Conservation (phyloP, 2,888 invertebrate genomes). For the Barypeithes pellucidus region DNA sequence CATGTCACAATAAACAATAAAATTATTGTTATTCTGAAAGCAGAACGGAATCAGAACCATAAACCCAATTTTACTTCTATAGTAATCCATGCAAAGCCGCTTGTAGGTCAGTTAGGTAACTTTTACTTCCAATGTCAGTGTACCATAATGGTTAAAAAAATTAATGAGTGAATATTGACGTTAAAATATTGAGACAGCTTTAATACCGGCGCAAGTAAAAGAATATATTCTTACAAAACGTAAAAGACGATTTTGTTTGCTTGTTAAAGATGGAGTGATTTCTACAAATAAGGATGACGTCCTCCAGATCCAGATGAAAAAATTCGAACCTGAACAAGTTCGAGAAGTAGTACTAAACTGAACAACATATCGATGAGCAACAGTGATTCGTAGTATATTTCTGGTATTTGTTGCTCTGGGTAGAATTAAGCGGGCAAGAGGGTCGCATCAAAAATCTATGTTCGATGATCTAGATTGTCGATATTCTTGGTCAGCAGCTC, state of each 20-base stretch:
- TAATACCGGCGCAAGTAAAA: background rate
- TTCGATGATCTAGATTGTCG: no score
- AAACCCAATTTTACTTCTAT: constrained; percentile 22
- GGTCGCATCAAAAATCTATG: no score
- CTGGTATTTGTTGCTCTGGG: no score
- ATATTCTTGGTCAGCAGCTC: no score
- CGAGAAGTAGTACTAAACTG: no score
- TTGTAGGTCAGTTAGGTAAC: constrained; percentile 58
- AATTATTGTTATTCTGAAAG: constrained; percentile 10
- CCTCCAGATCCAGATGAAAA: no score
- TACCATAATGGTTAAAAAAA: constrained; percentile 19
- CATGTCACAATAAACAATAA: background rate
- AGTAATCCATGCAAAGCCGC: constrained; percentile 40
- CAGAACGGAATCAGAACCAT: constrained; percentile 9
- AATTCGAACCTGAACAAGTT: no score
- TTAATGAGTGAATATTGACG: background rate
- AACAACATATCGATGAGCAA: no score
- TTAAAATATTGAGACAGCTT: background rate
- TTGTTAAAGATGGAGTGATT: background rate
- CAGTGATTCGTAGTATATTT: no score
- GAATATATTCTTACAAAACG: background rate
- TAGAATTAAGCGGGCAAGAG: no score
- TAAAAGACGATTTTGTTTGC: background rate
- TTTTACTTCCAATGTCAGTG: constrained; percentile 57
- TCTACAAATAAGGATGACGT: no score